Evolutionary conservation across 1,140 invertebrate species (phyloP).

Genomic region (Trichomalopsis sarcophagae): DNA sequence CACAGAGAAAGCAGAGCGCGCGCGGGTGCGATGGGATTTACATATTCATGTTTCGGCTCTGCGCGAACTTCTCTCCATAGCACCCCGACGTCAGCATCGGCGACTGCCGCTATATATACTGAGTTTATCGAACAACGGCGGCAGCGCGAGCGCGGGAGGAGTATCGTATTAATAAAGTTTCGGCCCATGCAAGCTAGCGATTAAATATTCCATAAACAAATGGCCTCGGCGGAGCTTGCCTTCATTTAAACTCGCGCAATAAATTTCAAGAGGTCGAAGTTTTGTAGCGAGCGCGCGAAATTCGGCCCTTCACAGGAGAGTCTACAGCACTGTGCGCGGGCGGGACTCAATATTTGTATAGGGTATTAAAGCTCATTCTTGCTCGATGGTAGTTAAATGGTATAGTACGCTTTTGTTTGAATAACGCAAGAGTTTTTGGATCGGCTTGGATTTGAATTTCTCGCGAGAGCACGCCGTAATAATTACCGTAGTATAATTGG

Average conservation of each 20-base stretch:
- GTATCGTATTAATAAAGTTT: constrained; percentile 52
- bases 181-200: background rate
- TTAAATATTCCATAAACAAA: constrained; percentile 51
- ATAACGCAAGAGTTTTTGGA: too few relatives aligned
- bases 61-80: constrained; percentile 33
- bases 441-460: too few relatives aligned
- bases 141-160: background rate
- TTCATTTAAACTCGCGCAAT: constrained; percentile 22
- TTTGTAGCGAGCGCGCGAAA: background rate
- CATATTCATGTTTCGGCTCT: constrained; percentile 59
- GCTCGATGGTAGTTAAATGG: background rate
- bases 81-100: background rate
- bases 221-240: background rate
- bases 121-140: constrained; percentile 31
- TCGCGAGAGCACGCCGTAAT: too few relatives aligned
- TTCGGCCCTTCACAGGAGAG: background rate
- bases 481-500: too few relatives aligned
- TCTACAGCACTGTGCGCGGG: too few relatives aligned
- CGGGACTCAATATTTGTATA: background rate
- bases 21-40: constrained; percentile 48
- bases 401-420: too few relatives aligned
- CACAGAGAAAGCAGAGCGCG: background rate
- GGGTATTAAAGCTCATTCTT: background rate
- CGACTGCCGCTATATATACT: background rate
- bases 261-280: constrained; percentile 2